phyloP scores from a whole-genome alignment of 2,797 vertebrate species.

The Megaceryle alcyon region DNA sequence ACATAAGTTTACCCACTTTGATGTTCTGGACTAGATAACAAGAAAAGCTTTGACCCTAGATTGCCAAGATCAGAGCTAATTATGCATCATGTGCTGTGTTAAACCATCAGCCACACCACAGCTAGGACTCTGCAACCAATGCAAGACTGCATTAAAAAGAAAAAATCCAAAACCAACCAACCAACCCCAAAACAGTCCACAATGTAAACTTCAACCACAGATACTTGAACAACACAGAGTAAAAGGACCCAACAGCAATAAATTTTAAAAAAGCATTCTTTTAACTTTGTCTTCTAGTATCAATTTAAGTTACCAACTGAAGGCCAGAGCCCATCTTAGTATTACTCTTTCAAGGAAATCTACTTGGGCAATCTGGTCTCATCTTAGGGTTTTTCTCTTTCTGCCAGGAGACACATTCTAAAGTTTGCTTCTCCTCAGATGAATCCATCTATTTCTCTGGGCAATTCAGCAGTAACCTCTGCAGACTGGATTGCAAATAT shows the following conservation, averaged over 20 bases:
- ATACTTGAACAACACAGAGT: background rate
- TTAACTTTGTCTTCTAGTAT: background rate
- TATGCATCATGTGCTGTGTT: rapidly evolving
- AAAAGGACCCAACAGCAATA: background rate
- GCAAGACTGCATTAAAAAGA: rapidly evolving
- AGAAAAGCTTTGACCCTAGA: background rate
- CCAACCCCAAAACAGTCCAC: background rate
- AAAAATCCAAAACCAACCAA: background rate
- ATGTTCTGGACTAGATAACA: background rate
- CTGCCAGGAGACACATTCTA: background rate
- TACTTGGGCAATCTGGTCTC: background rate
- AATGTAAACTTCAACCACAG: background rate
- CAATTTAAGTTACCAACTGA: background rate
- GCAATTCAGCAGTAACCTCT: background rate
- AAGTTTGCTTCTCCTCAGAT: background rate
- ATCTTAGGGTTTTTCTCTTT: background rate
- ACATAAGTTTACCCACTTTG: background rate
- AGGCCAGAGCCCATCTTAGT: background rate
- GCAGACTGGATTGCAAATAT: background rate
- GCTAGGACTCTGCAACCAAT: background rate
- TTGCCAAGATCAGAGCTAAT: background rate
- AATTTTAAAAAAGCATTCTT: background rate
- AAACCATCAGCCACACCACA: rapidly evolving
- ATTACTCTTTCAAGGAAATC: background rate
- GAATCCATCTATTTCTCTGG: background rate